Conservation (phyloP, 2,113 vertebrate species). For the Gobio gobio region DNA sequence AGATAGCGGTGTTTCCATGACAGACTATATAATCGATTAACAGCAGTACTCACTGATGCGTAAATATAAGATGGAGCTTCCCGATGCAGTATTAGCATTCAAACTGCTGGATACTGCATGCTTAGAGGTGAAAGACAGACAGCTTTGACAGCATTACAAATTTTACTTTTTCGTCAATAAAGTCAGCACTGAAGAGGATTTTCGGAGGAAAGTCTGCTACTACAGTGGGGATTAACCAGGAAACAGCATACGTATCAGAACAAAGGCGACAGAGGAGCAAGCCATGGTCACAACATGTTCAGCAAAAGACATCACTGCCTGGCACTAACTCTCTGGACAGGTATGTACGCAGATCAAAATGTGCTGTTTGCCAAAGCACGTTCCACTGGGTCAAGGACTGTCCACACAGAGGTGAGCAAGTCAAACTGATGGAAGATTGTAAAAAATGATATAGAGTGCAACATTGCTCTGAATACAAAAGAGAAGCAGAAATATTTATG, state of each 20-base stretch:
- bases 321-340: conserved; percentile 31
- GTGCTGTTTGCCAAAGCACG: neutral
- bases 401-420: neutral
- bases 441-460: neutral
- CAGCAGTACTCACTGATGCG: neutral
- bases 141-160: conserved; percentile 33
- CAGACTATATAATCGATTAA: neutral
- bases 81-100: conserved; percentile 35
- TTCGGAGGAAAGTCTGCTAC: conserved; percentile 9
- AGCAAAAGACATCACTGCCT: conserved; percentile 20
- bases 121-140: conserved; percentile 2
- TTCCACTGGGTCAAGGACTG: neutral
- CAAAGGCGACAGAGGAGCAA: neutral
- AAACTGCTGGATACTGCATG: too few species aligned
- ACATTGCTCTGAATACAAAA: neutral
- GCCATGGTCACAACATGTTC: neutral
- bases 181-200: conserved; percentile 39
- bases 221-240: conserved; percentile 25
- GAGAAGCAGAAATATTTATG: neutral
- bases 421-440: conserved; percentile 19
- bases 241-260: neutral
- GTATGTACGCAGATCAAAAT: neutral
- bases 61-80: conserved; percentile 45
- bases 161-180: conserved; percentile 22
- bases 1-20: neutral